Conservation (phyloP, 2,113 vertebrate species). For the Oncorhynchus gorbuscha region DNA sequence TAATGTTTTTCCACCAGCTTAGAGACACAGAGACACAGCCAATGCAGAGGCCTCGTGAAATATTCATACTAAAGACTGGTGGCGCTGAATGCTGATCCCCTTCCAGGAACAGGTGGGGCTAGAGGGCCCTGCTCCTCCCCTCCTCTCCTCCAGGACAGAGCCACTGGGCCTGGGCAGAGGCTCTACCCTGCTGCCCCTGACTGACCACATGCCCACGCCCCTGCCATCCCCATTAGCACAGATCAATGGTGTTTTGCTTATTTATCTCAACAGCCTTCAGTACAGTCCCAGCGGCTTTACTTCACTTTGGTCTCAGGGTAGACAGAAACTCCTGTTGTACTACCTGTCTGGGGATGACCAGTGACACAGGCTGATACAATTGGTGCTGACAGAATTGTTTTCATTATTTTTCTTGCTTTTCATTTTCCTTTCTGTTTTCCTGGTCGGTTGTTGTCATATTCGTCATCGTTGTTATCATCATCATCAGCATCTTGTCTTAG, state of each 20-base stretch:
- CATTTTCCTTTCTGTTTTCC: background rate
- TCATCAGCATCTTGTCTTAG: conserved; percentile 5
- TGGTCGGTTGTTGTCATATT: background rate
- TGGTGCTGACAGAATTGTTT: background rate
- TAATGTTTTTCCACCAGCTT: conserved; percentile 12
- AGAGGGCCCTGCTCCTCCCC: conserved; percentile 30
- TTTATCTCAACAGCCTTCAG: conserved; percentile 37
- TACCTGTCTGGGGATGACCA: background rate
- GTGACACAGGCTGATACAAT: conserved; percentile 4
- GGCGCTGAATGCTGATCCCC: conserved; percentile 43
- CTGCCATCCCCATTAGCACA: conserved; percentile 34
- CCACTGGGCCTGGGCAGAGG: conserved; percentile 19
- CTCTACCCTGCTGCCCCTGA: conserved; percentile 23
- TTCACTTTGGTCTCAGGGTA: conserved; percentile 3
- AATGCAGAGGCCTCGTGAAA: conserved; percentile 43
- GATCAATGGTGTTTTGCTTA: conserved; percentile 62
- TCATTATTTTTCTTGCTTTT: background rate
- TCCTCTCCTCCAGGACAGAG: conserved; percentile 26
- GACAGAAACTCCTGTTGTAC: background rate
- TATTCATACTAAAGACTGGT: conserved; percentile 48
- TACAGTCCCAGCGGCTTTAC: conserved; percentile 7
- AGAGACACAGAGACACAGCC: conserved; percentile 9
- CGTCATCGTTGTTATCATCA: background rate
- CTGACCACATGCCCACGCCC: conserved; percentile 7
- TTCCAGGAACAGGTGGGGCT: conserved; percentile 59